These are phyloP conservation scores for Diachasma alloeum DNA, from an alignment of 1,140 invertebrate genomes.

Conservation along the genomic window DNA sequence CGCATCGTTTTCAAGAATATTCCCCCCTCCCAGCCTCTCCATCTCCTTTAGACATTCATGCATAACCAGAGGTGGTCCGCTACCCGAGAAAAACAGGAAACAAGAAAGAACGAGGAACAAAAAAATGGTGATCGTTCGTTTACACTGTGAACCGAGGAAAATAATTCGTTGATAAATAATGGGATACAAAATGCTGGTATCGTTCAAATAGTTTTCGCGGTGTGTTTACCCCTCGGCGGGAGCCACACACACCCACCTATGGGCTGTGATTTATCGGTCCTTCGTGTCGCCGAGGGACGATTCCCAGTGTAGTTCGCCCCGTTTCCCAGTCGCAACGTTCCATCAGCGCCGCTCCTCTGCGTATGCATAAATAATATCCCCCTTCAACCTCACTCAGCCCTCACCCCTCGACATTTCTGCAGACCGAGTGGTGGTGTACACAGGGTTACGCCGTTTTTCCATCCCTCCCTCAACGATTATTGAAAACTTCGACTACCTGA, in stretches of 20 bases:
- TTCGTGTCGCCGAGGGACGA: conserved; percentile 12
- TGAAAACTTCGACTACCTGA: not conserved
- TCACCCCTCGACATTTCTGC: not conserved
- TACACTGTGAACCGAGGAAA: not conserved
- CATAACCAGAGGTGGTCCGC: not conserved
- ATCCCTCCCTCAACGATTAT: not conserved
- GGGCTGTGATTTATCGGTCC: conserved; percentile 26
- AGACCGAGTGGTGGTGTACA: not conserved
- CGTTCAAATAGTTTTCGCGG: conserved; percentile 16
- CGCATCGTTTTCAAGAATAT: not conserved
- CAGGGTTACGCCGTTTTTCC: not conserved
- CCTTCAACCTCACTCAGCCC: conserved; percentile 8
- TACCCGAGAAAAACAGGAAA: not conserved
- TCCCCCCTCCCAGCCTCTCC: not conserved
- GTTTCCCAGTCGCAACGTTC: conserved; percentile 13
- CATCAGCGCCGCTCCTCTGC: conserved; percentile 22
- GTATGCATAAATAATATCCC: conserved; percentile 31
- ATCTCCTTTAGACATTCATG: not conserved
- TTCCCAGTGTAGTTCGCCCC: not conserved
- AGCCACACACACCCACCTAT: not conserved
- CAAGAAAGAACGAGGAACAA: not conserved
- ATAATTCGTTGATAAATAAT: conserved; percentile 31
- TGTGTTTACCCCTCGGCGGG: not conserved
- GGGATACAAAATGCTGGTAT: conserved; percentile 25
- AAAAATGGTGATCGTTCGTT: not conserved